phyloP scores from a whole-genome alignment of 2,797 vertebrate genomes.

The Hephaestus fuliginosus region DNA sequence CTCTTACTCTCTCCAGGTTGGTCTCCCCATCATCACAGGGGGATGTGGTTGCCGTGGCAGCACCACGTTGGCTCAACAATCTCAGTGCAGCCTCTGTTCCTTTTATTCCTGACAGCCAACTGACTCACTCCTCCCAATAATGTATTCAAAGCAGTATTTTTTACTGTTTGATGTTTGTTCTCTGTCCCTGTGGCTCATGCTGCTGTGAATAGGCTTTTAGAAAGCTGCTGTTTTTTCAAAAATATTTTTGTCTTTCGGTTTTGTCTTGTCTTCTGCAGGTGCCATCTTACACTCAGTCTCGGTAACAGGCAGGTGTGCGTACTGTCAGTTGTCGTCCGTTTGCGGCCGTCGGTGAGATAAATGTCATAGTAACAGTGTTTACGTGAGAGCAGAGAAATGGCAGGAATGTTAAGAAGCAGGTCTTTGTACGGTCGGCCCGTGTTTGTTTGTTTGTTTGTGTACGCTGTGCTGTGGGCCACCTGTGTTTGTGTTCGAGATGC shows the following conservation, averaged over 20 bases:
- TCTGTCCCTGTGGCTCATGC: slow-evolving; percentile 68
- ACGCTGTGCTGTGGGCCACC: slow-evolving; percentile 31
- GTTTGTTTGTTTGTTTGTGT: slow-evolving; percentile 62
- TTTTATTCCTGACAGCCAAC: slow-evolving; percentile 64
- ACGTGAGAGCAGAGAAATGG: slow-evolving; percentile 52
- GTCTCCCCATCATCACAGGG: slow-evolving; percentile 57
- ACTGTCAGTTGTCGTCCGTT: slow-evolving; percentile 39
- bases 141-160: slow-evolving; percentile 68
- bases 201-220: slow-evolving; percentile 74
- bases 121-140: slow-evolving; percentile 62
- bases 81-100: slow-evolving; percentile 65
- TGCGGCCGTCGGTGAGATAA: slow-evolving; percentile 40
- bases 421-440: slow-evolving; percentile 46
- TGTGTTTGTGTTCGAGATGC: slow-evolving; percentile 48
- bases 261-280: slow-evolving; percentile 44
- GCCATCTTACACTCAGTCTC: slow-evolving; percentile 39
- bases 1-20: slow-evolving; percentile 58
- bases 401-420: slow-evolving; percentile 65
- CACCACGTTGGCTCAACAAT: slow-evolving; percentile 65
- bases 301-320: slow-evolving; percentile 37
- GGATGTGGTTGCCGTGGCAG: slow-evolving; percentile 82
- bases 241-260: slow-evolving; percentile 21
- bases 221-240: slow-evolving; percentile 40
- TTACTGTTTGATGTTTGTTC: slow-evolving; percentile 69
- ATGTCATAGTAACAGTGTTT: slow-evolving; percentile 59